Evolutionary conservation across 2,888 invertebrate species (phyloP).

Genomic region (Uloborus plumipes): DNA sequence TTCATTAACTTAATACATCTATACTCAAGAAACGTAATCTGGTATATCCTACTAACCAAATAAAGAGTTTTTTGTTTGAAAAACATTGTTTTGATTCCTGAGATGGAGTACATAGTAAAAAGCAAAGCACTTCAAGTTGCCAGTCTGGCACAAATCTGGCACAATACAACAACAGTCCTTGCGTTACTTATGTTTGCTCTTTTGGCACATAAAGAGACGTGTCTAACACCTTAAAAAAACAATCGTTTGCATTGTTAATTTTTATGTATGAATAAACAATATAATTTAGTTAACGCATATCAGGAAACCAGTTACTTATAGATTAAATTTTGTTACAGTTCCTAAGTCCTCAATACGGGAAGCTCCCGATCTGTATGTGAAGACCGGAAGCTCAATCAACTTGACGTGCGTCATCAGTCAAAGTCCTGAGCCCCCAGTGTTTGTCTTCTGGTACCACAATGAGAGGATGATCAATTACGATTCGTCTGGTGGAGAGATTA

Average conservation of each 20-base stretch:
- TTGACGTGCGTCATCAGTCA: slow-evolving; percentile 90
- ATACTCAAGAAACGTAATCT: no score
- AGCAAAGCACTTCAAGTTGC: no score
- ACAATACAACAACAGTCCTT: no score
- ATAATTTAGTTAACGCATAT: not conserved
- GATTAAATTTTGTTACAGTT: slow-evolving; percentile 75
- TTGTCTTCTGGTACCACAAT: slow-evolving; percentile 96
- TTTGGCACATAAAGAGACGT: not conserved
- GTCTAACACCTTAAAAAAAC: not conserved
- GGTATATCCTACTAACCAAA: no score
- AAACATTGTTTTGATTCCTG: no score
- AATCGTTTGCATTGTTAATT: not conserved
- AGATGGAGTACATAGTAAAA: no score
- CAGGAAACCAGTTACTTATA: not conserved
- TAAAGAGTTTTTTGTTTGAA: no score
- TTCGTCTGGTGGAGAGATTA: slow-evolving; percentile 79
- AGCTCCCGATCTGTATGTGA: slow-evolving; percentile 86
- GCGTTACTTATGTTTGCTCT: no score
- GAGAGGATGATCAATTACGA: slow-evolving; percentile 95
- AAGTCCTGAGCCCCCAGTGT: slow-evolving; percentile 93
- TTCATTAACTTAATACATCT: no score
- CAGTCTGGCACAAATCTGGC: no score
- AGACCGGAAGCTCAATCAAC: slow-evolving; percentile 86
- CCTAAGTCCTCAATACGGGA: slow-evolving; percentile 90
- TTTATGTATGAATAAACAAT: not conserved